phyloP scores from a whole-genome alignment of 2,888 invertebrate species.

The Xylocampa areola region DNA sequence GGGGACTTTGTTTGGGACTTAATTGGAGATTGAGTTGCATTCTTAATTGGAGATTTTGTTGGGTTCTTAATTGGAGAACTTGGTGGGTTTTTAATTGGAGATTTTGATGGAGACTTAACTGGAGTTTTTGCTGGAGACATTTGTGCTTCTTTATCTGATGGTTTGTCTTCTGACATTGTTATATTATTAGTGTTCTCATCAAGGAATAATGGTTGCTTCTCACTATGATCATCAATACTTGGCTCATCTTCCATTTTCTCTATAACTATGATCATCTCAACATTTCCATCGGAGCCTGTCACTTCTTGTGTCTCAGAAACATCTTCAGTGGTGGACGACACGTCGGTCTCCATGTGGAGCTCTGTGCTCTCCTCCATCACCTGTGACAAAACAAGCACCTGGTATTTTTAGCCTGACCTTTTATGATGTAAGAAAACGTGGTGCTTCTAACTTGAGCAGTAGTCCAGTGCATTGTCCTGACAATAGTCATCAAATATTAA shows the following conservation, averaged over 20 bases:
- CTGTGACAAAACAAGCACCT: conserved; percentile 72
- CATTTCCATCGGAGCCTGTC: conserved; percentile 72
- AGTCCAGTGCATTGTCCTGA: conserved; percentile 54
- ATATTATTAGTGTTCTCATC: conserved; percentile 22
- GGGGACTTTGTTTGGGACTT: conserved; percentile 10
- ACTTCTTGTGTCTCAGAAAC: conserved; percentile 74
- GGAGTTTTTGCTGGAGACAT: conserved; percentile 4
- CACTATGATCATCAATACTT: conserved; percentile 49
- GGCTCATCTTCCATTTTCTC: conserved; percentile 75
- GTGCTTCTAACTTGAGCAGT: conserved; percentile 51
- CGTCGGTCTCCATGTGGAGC: conserved; percentile 82
- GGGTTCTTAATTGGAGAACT: conserved; percentile 32
- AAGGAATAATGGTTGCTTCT: conserved; percentile 25
- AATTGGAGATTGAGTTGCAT: no score
- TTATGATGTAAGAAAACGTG: conserved; percentile 65
- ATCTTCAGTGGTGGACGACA: conserved; percentile 81
- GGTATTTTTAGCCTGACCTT: conserved; percentile 74
- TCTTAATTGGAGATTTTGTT: conserved; percentile 18
- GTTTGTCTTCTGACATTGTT: conserved; percentile 10
- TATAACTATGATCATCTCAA: conserved; percentile 79
- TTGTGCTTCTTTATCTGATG: conserved; percentile 18
- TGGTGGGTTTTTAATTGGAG: conserved; percentile 26
- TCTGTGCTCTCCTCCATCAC: conserved; percentile 83
- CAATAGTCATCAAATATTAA: conserved; percentile 71
- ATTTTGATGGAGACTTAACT: conserved; percentile 28